A percentile compares a stretch with the other conserved stretches of the same genome.
phyloP scores from a whole-genome alignment of 2,888 invertebrate genomes.

The Parascotia fuliginaria region DNA sequence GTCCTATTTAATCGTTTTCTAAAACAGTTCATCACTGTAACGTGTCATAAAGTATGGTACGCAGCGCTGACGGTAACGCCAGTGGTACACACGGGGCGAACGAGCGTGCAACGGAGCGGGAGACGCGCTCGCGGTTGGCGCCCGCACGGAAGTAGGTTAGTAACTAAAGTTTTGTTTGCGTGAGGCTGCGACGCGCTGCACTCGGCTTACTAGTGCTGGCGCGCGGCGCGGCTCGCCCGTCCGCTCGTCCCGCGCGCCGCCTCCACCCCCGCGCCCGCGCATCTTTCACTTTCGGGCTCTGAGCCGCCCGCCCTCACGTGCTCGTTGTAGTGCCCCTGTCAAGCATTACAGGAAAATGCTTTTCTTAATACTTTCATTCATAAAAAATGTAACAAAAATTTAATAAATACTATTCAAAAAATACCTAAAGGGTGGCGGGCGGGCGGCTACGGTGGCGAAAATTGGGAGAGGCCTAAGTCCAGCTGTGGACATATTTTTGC shows the following conservation, averaged over 20 bases:
- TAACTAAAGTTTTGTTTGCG: conserved; percentile 86
- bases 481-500: too few species aligned
- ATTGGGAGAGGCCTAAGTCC: too few species aligned
- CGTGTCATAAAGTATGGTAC: conserved; percentile 64
- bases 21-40: conserved; percentile 75
- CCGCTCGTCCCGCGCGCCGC: conserved; percentile 51
- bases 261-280: conserved; percentile 61
- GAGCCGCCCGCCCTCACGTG: conserved; percentile 55
- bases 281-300: conserved; percentile 76
- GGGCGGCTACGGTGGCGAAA: too few species aligned
- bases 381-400: conserved; percentile 8
- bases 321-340: conserved; percentile 53
- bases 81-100: conserved; percentile 45
- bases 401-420: background rate
- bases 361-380: conserved; percentile 34
- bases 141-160: conserved; percentile 86
- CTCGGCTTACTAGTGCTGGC: conserved; percentile 62
- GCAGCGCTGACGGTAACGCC: conserved; percentile 23
- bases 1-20: conserved; percentile 62
- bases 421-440: too few species aligned
- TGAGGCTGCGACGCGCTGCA: conserved; percentile 84
- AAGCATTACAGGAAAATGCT: conserved; percentile 32
- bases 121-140: conserved; percentile 78
- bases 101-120: conserved; percentile 59
- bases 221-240: conserved; percentile 54